Percentiles rank a stretch among this genome's conserved stretches.
Conservation (phyloP, 2,113 vertebrate genomes). For the Perca schrenkii region DNA sequence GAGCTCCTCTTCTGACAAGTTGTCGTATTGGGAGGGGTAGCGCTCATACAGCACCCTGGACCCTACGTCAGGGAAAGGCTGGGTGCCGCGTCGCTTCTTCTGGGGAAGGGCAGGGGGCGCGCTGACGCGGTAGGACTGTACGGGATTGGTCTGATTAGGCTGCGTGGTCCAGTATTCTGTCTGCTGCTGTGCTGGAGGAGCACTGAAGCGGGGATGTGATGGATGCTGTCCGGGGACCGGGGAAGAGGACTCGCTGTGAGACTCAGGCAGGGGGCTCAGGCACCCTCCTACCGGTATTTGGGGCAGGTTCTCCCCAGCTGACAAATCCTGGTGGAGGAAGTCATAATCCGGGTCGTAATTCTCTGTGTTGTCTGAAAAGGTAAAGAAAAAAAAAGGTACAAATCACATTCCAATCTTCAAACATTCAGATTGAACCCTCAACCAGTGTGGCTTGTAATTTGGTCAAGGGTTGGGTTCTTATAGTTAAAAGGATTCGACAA, state of each 20-base stretch:
- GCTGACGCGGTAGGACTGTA: conserved; percentile 74
- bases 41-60: conserved; percentile 89
- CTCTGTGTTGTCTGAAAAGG: conserved; percentile 89
- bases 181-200: conserved; percentile 72
- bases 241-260: conserved; percentile 90
- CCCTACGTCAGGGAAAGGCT: conserved; percentile 79
- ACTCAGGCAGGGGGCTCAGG: conserved; percentile 94
- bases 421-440: neutral
- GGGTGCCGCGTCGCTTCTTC: conserved; percentile 94
- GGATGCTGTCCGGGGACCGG: conserved; percentile 86
- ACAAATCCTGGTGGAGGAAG: conserved; percentile 98
- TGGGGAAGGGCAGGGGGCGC: conserved; percentile 93
- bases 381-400: neutral
- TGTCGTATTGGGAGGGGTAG: conserved; percentile 94
- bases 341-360: conserved; percentile 97
- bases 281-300: conserved; percentile 82
- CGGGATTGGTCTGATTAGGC: conserved; percentile 65
- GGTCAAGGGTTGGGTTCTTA: neutral
- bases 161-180: conserved; percentile 76
- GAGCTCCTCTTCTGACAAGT: conserved; percentile 92
- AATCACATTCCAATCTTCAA: neutral
- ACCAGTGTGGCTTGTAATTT: neutral
- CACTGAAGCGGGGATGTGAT: conserved; percentile 84
- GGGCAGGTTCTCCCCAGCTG: conserved; percentile 88
- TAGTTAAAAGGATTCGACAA: neutral